Conservation (phyloP, 1,140 invertebrate species). For the Hylaeus anthracinus region DNA sequence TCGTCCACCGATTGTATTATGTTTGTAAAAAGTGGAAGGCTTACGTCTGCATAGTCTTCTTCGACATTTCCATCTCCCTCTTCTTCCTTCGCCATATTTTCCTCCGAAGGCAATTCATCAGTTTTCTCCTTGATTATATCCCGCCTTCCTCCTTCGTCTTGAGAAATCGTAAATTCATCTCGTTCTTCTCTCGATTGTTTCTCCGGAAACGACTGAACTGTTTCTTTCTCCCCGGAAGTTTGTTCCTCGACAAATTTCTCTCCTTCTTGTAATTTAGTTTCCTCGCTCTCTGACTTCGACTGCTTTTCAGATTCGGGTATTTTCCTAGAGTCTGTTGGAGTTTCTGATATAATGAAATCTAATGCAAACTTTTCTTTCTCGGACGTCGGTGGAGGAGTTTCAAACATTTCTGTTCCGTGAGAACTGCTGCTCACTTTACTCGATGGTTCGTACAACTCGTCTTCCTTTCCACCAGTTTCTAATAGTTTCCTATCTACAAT, state of each 20-base stretch:
- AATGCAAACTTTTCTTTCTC: conserved; percentile 18
- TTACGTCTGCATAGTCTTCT: conserved; percentile 51
- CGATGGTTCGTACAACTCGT: background rate
- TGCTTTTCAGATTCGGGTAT: background rate
- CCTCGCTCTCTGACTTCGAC: background rate
- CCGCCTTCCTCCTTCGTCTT: background rate
- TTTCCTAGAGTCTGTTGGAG: conserved; percentile 6
- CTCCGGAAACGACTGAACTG: no score
- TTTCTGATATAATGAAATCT: conserved; percentile 1
- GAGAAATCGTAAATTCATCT: background rate
- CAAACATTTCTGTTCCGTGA: background rate
- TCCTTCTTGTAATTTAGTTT: background rate
- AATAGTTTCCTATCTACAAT: background rate
- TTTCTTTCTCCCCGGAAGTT: no score
- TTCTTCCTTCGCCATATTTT: no score
- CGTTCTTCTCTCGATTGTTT: background rate
- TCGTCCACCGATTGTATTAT: conserved; percentile 50
- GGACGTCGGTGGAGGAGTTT: background rate
- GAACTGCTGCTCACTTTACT: background rate
- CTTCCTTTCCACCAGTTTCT: background rate
- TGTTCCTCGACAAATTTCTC: background rate
- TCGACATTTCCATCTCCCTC: background rate
- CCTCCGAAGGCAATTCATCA: background rate
- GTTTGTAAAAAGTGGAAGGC: conserved; percentile 59
- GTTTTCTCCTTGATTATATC: background rate